phyloP scores from a whole-genome alignment of 2,797 vertebrate species.

The Poecile montanus region DNA sequence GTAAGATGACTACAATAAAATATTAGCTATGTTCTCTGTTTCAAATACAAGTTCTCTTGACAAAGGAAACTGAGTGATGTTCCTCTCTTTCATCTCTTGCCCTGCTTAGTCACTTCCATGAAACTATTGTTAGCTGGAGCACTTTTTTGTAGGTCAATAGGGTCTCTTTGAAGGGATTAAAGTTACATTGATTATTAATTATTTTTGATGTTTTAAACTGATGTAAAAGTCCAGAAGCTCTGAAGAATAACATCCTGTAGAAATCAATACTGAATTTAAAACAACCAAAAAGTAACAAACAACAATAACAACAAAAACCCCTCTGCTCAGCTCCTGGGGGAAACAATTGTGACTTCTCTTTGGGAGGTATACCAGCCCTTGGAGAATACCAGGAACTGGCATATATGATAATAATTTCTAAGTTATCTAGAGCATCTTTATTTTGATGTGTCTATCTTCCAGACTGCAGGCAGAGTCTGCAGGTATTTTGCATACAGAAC shows the following conservation, averaged over 20 bases:
- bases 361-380: neutral
- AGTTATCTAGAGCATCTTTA: conserved; percentile 26
- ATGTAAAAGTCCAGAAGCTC: conserved; percentile 33
- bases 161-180: conserved; percentile 47
- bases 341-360: neutral
- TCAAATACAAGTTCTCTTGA: neutral
- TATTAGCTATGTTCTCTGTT: neutral
- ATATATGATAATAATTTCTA: neutral
- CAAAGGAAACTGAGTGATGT: neutral
- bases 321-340: neutral
- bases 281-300: neutral
- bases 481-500: conserved; percentile 31
- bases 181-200: conserved; percentile 58
- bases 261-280: neutral
- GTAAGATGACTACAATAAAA: neutral
- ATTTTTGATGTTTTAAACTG: conserved; percentile 48
- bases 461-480: conserved; percentile 28
- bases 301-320: neutral
- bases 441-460: conserved; percentile 58
- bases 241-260: conserved; percentile 12
- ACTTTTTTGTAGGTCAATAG: conserved; percentile 33
- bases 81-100: conserved; percentile 11
- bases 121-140: neutral
- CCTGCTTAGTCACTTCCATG: neutral
- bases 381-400: conserved; percentile 10